Base-by-base conservation (phyloP, 2,113 vertebrate genomes). In the Nycticryphes semicollaris region DNA sequence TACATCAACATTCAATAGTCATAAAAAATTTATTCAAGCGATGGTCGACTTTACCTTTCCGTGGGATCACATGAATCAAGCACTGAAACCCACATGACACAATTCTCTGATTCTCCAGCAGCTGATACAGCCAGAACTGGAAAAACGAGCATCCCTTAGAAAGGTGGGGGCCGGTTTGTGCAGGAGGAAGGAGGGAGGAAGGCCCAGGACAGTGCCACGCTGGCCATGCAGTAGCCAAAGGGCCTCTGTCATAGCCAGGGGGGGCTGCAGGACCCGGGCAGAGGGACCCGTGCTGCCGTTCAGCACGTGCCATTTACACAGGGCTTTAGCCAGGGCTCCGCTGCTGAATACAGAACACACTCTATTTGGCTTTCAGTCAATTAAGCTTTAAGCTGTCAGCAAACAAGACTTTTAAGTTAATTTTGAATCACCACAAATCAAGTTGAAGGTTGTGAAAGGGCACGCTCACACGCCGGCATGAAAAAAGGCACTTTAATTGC, bases 361-460 rank as follows among this genome's bases (percentile, higher is more conserved):
- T 98, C 98, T 98, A 98, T 98, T 98, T 98, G 98, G 98, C 98
- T 98, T 98, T 97, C 98, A 98, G 98, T 98, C 98, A 98, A 98
- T 98, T 98, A 98, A 98, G 98, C 98, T 98, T 98, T 98, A 98
- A 98, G 98, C 98, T 98, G 98, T 98, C 98, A 98, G 98, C 98
- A 98, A 98, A 98, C 98, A 98, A 98, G 98, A 98, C 98, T 98
- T 98, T 98, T 98, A 98, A 98, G 98, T 98, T 98, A 98, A 98
- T 98, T 98, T 97, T 95, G 98, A 98, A 97, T 97, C 97, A 92
- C 98, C 96, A 97, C 95, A 97, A 98, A 98, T 98, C 98, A 98
- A 98, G 98, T 94, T 97, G 97, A 98, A 98, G 98, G 98, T 98
- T 98, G 98, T 62, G 97, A 98, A 98, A 98, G 98, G 98, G 98